These are phyloP conservation scores for Seira musarum DNA, from an alignment of 2,888 invertebrate species.

Conservation along the genomic window DNA sequence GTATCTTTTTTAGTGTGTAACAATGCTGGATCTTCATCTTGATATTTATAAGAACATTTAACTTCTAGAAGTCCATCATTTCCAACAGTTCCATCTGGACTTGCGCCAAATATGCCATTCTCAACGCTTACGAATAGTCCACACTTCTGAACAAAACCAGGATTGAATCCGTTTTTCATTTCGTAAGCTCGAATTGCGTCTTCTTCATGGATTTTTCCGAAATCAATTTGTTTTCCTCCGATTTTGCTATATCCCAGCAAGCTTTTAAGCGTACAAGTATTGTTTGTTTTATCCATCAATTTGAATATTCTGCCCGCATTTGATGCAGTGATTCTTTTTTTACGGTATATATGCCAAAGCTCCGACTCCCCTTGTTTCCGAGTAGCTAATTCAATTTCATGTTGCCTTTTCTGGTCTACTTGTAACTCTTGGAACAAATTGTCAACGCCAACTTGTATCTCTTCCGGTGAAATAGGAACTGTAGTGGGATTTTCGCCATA, in stretches of 20 bases:
- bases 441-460: background rate
- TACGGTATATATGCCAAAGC: background rate
- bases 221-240: no score
- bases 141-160: background rate
- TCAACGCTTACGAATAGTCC: conserved; percentile 11
- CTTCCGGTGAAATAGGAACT: background rate
- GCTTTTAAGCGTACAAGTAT: background rate
- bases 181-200: conserved; percentile 11
- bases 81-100: conserved; percentile 28
- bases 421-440: background rate
- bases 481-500: conserved; percentile 11
- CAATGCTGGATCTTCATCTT: background rate
- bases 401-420: background rate
- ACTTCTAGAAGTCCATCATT: conserved; percentile 22
- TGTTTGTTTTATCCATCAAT: conserved; percentile 1
- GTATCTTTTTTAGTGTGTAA: background rate
- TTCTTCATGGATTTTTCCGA: conserved; percentile 19
- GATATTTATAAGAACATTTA: conserved; percentile 14
- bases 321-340: background rate
- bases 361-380: background rate
- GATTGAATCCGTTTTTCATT: background rate
- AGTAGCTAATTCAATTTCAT: background rate
- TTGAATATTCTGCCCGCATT: background rate
- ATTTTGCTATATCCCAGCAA: background rate
- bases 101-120: conserved; percentile 14